A percentile compares a stretch with the other conserved stretches of the same genome.
Evolutionary conservation across 1,140 invertebrate genomes (phyloP).

Genomic region (Drosophila melanogaster): DNA sequence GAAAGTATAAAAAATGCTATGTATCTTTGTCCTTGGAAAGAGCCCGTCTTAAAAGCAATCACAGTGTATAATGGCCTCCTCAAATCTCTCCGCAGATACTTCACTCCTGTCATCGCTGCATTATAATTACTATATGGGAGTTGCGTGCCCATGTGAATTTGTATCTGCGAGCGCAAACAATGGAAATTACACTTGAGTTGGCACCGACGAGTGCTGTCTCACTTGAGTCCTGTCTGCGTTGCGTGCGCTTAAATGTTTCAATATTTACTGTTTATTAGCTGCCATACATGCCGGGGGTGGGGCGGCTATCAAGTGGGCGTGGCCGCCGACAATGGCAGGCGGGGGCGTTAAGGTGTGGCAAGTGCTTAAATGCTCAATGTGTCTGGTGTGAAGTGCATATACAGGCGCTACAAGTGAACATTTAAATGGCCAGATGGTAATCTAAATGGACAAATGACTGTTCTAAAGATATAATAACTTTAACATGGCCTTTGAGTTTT

Average conservation of each 20-base stretch:
- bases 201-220: constrained; percentile 54
- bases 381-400: constrained; percentile 38
- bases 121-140: constrained; percentile 56
- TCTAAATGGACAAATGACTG: neutral
- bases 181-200: constrained; percentile 76
- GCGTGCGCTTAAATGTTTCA: constrained; percentile 73
- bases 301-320: neutral
- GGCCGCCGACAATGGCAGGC: constrained; percentile 30
- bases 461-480: neutral
- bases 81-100: constrained; percentile 8
- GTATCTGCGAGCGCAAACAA: constrained; percentile 60
- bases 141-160: constrained; percentile 20
- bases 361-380: constrained; percentile 33
- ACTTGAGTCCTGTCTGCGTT: constrained; percentile 61
- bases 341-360: constrained; percentile 33
- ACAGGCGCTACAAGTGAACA: constrained; percentile 1
- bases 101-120: constrained; percentile 20
- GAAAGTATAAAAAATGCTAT: too few species aligned
- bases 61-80: constrained; percentile 30
- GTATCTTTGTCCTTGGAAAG: neutral
- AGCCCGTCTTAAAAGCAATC: neutral
- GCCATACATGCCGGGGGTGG: constrained; percentile 19
- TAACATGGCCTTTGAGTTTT: neutral
- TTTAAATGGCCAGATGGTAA: constrained; percentile 1
- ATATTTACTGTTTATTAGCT: constrained; percentile 77